Evolutionary conservation across 2,113 vertebrate species (phyloP), one percentile per base, ranked within the genome.

Genomic region (Coptodon rendalli): DNA sequence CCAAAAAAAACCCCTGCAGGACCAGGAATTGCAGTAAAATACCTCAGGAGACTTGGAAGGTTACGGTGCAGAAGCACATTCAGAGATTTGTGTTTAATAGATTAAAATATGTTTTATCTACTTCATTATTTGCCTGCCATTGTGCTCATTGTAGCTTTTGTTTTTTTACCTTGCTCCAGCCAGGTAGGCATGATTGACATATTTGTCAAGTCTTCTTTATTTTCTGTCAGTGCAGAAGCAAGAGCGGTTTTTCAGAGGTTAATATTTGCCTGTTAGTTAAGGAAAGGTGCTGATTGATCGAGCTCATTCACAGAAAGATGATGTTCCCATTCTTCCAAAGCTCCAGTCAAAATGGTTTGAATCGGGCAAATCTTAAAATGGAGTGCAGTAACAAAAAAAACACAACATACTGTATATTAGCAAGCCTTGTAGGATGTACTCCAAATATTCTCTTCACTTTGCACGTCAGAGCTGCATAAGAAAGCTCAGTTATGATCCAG

Each of bases 21-120:
- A 52, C 8, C 19, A 85, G 36, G 53, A 89, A 85, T 66, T 48
- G 14, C 66, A 66, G 73, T 52, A n/a, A 52, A 78, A 52, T 31
- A 34, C 6, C 45, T n/a, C 6, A 31, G 17, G 27, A 78, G 10
- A 13, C 66, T 73, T 38, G 59, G 29, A 34, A 80, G 27, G 3
- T 24, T 52, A 50, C 22, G 40, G 36, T 17, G 16, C 40, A 43
- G 76, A 40, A 43, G 12, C 48, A 53, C 24, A 36, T 36, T 89
- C 36, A 80, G 19, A 17, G 73, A 34, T 52, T 14, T 71, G 19
- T 57, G 11, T 52, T 45, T 43, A 12, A 8, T 59, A 12, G 57
- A 13, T 68, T 52, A 5, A 83, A 76, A 81, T 31, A n/a, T 50
- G 59, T 40, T 82, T 11, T 52, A 43, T 89, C 31, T 45, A 6